Evolutionary conservation across 1,140 invertebrate genomes (phyloP).

Genomic region (Drosophila nannoptera): DNA sequence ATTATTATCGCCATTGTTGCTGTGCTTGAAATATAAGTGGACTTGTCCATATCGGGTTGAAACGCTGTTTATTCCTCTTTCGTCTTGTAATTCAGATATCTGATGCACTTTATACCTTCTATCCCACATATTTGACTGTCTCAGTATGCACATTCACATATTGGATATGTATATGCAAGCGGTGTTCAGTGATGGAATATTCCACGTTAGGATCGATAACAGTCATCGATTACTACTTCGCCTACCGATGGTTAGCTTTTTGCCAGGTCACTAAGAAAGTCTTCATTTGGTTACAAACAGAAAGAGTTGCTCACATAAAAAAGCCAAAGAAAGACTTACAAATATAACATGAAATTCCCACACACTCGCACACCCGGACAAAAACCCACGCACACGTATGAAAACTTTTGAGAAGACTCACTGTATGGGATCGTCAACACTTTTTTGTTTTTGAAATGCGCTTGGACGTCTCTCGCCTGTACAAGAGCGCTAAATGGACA

Average conservation of each 20-base stretch:
- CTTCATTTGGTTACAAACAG: constrained; percentile 8
- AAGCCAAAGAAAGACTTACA: constrained; percentile 27
- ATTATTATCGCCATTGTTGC: constrained; percentile 39
- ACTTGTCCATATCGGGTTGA: constrained; percentile 25
- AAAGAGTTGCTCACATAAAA: constrained; percentile 17
- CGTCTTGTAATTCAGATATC: constrained; percentile 16
- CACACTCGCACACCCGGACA: constrained; percentile 24
- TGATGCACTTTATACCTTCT: constrained; percentile 21
- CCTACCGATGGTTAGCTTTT: constrained; percentile 12
- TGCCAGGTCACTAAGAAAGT: too few species aligned
- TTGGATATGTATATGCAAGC: background rate
- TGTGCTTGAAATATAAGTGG: constrained; percentile 51
- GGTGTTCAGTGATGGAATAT: constrained; percentile 15
- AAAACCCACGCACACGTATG: constrained; percentile 64
- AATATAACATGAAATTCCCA: constrained; percentile 39
- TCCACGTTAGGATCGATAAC: constrained; percentile 25
- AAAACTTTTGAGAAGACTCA: constrained; percentile 50
- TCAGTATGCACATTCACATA: background rate
- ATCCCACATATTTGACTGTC: too few species aligned
- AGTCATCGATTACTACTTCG: constrained; percentile 11
- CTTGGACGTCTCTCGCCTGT: constrained; percentile 29
- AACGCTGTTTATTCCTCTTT: constrained; percentile 33
- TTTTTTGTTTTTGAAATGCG: constrained; percentile 20
- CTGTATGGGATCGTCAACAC: constrained; percentile 29
- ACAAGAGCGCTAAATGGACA: constrained; percentile 48